phyloP scores from a whole-genome alignment of 2,113 vertebrate genomes.

The Leptodactylus fuscus region DNA sequence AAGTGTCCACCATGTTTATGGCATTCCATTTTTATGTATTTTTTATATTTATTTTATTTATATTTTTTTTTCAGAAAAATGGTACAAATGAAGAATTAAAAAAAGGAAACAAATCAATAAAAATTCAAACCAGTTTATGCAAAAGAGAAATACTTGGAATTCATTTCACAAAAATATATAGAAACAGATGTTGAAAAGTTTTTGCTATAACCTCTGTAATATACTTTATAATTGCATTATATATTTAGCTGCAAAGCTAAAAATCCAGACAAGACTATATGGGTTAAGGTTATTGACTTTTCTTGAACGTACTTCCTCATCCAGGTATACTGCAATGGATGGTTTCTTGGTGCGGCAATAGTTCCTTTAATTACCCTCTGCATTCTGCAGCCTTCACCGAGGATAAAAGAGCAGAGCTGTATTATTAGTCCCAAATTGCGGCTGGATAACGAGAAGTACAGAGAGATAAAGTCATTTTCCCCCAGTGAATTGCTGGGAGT shows the following conservation, averaged over 20 bases:
- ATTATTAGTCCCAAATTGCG: constrained; percentile 45
- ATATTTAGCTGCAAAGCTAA: background rate
- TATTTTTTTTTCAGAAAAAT: too few relatives aligned
- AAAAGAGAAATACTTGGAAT: too few relatives aligned
- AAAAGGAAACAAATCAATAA: too few relatives aligned
- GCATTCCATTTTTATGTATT: too few relatives aligned
- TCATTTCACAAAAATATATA: background rate
- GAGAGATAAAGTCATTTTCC: constrained; percentile 39
- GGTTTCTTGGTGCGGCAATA: background rate
- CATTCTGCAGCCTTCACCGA: constrained; percentile 32
- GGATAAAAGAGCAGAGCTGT: constrained; percentile 34
- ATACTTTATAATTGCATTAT: background rate
- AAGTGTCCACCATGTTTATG: too few relatives aligned
- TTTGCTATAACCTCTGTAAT: background rate
- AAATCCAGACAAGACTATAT: background rate
- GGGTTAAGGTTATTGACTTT: background rate
- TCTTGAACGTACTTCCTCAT: background rate
- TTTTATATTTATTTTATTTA: too few relatives aligned
- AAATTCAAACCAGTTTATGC: too few relatives aligned
- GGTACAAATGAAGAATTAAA: too few relatives aligned
- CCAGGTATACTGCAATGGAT: constrained; percentile 9
- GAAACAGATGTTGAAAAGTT: background rate
- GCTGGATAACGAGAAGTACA: constrained; percentile 3
- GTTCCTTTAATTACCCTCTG: constrained; percentile 25
- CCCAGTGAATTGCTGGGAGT: constrained; percentile 29